Evolutionary conservation across 2,888 invertebrate species (phyloP), one percentile per base, ranked within the genome.

Genomic region (Erebia ligea): DNA sequence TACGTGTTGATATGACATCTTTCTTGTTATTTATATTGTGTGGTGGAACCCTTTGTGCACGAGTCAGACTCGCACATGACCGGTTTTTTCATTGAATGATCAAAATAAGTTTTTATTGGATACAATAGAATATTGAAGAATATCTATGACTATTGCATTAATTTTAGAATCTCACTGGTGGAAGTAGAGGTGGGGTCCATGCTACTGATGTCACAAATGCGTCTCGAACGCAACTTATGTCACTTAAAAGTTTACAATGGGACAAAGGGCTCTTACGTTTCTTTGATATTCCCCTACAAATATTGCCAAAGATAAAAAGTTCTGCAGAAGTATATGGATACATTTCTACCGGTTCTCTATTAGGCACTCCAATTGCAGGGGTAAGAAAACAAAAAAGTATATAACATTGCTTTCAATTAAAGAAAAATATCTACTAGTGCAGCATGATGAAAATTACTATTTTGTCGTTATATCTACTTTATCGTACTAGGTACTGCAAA

Each of bases 201-300:
- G 91, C 97, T 0, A 99, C 99, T 0, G 99, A 99, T 89, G 98
- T 99, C 0, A 98, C 99, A 48, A 99, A 99, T 89, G 99, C 99
- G 13, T 98, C 98, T 45, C 95, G 99, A 76, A 99, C 99, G 8
- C 97, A 98, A 95, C 94, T 99, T 1, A 98, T 99, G 98, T 98
- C 99, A 84, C 94, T 99, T 67, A 95, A 95, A 76, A 96, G 95
- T n/a, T 91, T 98, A 45, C 94, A 97, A 79, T 99, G 99, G 99
- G 98, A 99, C 87, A 94, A 95, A n/a, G 94, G 96, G 74, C 91
- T 99, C 45, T 96, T 98, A 84, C 94, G 96, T 68, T 98, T 98
- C 86, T 99, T 99, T 88, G 95, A 96, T 76, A 96, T 99, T 86
- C 98, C 98, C 8, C 89, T 94, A 83, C 92, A 95, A 76, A 96